These are phyloP conservation scores for Eretmocerus hayati DNA, from an alignment of 2,888 invertebrate genomes.

Conservation along the genomic window DNA sequence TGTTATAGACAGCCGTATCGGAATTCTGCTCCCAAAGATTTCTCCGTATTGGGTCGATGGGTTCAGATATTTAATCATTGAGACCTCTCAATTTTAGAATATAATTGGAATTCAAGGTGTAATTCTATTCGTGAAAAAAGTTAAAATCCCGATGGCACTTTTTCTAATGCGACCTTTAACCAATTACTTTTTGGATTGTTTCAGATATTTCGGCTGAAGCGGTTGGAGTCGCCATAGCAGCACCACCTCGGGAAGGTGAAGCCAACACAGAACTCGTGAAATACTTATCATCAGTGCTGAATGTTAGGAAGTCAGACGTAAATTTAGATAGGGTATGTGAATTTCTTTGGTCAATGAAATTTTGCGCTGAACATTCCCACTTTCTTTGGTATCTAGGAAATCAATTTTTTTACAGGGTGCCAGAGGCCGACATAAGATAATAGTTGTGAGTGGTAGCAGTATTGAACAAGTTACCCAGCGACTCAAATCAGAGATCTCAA, in stretches of 20 bases:
- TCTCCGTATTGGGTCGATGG: too few relatives aligned
- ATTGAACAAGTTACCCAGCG: slow-evolving; percentile 47
- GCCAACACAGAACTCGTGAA: slow-evolving; percentile 71
- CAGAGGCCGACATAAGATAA: slow-evolving; percentile 54
- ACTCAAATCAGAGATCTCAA: slow-evolving; percentile 42
- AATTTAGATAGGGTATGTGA: slow-evolving; percentile 54
- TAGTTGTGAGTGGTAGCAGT: slow-evolving; percentile 49
- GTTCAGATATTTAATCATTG: too few relatives aligned
- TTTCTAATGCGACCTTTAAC: too few relatives aligned
- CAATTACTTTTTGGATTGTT: too few relatives aligned
- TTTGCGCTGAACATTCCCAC: neutral
- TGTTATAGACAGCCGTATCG: too few relatives aligned
- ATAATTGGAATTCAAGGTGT: too few relatives aligned
- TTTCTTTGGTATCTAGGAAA: too few relatives aligned
- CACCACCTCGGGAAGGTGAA: slow-evolving; percentile 76
- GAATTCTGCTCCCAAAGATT: too few relatives aligned
- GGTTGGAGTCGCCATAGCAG: slow-evolving; percentile 69
- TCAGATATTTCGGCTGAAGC: slow-evolving; percentile 56
- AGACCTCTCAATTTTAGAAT: too few relatives aligned
- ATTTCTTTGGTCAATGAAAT: slow-evolving; percentile 8
- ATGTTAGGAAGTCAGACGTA: slow-evolving; percentile 64
- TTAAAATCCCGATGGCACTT: too few relatives aligned
- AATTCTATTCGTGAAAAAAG: too few relatives aligned
- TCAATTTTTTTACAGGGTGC: slow-evolving; percentile 47
- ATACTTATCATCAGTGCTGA: slow-evolving; percentile 62